Evolutionary conservation across 2,888 invertebrate species (phyloP), one percentile per base, ranked within the genome.

Genomic region (Pasiphila rectangulata): DNA sequence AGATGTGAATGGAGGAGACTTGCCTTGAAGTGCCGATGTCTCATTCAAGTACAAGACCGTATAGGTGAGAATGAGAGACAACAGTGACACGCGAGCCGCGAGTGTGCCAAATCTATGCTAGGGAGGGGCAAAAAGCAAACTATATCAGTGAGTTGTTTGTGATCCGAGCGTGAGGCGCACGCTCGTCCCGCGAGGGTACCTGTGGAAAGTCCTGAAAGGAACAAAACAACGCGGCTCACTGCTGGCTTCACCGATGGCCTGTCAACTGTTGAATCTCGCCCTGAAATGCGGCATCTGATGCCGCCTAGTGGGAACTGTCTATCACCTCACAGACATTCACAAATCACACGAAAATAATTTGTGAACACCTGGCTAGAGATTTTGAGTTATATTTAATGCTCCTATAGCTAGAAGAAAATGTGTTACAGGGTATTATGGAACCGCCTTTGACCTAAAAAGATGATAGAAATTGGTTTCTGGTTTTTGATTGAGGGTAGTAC

Each of bases 71-170:
- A 87, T 87, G 89, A 89, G 88, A 89, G 88, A 87, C 88, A 89
- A 89, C 88, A 89, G 88, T 88, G 88, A 88, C 85, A 89, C 88
- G 88, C 87, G 87, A 86, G 89, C 88, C 88, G 85, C 85, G 80
- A 85, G 85, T 87, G 86, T 89, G 89, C 89, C 89, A 89, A 78
- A 89, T 89, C 89, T 89, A 89, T 77, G 89, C 89, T 89, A 89
- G 85, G 89, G 87, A 89, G 84, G 87, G 89, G 89, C 89, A 89
- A 80, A 89, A 89, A 89, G 89, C 89, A 89, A 85, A 89, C 88
- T 84, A 80, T 82, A 83, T 89, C 84, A 89, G 87, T 89, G 83
- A 89, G 77, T 79, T 83, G 81, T 81, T 76, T 70, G 69, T 75
- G 66, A 76, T 69, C 69, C 59, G 82, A 83, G 83, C 83, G 83